Evolutionary conservation across 2,797 vertebrate genomes (phyloP), one percentile per base, ranked within the genome.

Genomic region (Arrhamphus sclerolepis): DNA sequence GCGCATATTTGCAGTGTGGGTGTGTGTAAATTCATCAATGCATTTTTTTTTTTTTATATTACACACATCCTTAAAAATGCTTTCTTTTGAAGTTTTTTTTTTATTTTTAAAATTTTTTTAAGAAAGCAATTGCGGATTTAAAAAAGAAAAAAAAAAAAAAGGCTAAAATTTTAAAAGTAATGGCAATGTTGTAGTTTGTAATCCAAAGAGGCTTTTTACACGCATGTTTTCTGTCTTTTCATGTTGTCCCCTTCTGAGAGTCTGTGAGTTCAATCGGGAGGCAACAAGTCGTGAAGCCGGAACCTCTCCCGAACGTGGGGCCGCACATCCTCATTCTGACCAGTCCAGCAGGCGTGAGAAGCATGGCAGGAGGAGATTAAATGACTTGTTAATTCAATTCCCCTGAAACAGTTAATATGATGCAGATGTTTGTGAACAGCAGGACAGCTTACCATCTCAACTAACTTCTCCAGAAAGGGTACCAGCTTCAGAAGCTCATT

Each of bases 401-500:
- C 13, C 31, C 31, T 34, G 2, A 11, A 10, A 10, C 31, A 34
- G 31, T 34, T 34, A 34, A 11, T 34, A 34, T 34, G 10, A 34
- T 34, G 31, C 10, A 31, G 29, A 26, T 4, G 29, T 31, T 7
- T 31, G 0, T 18, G 3, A 53, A 53, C 20, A 19, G 8, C 0
- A 17, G 4, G 28, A 59, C 17, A 41, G 14, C 81, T 75, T 86
- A 98, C 97, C 97, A 98, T 94, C 92, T 99, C 95, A 82, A 99
- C 97, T 74, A 99, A 92, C 91, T 96, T 97, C 93, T 98, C 96
- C 93, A 99, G 91, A 91, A 99, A 98, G 54, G 97, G 97, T 83
- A 99, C 97, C 92, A 99, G 89, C 91, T 98, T 99, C 89, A 98
- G 92, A 62, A 99, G 95, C 89, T 99, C 97, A 60, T 94, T 97